Evolutionary conservation across 2,797 vertebrate species (phyloP).

Genomic region (Lophura swinhoii): DNA sequence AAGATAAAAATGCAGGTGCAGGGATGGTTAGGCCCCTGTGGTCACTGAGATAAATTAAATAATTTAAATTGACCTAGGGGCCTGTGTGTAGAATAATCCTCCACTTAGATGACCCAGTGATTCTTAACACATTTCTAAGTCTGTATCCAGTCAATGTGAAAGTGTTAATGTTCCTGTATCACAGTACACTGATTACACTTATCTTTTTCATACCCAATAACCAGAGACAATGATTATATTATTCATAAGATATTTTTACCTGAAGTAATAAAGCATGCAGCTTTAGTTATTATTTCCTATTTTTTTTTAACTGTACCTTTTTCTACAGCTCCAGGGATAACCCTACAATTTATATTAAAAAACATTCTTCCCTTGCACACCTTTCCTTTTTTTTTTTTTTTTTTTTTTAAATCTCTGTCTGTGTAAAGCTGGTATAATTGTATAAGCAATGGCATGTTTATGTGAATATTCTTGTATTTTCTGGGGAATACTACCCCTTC

Average conservation of each 20-base stretch:
- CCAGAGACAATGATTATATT: constrained; percentile 82
- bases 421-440: constrained; percentile 38
- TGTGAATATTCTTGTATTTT: constrained; percentile 36
- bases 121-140: constrained; percentile 71
- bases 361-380: constrained; percentile 54
- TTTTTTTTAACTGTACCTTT: constrained; percentile 42
- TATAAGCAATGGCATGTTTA: constrained; percentile 5
- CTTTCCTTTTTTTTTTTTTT: not conserved
- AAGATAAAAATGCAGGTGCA: constrained; percentile 67
- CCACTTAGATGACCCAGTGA: constrained; percentile 73
- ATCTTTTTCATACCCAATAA: constrained; percentile 77
- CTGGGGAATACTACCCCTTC: not conserved
- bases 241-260: constrained; percentile 83
- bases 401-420: constrained; percentile 1
- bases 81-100: constrained; percentile 73
- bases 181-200: constrained; percentile 67
- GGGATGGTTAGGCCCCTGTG: constrained; percentile 57
- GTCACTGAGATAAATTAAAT: constrained; percentile 79
- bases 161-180: constrained; percentile 68
- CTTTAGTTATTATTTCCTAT: constrained; percentile 81
- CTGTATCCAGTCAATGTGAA: constrained; percentile 68
- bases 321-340: constrained; percentile 66
- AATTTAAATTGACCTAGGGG: constrained; percentile 81
- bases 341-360: constrained; percentile 78
- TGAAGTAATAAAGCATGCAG: constrained; percentile 79